phyloP scores from a whole-genome alignment of 2,113 vertebrate species.

The Perognathus longimembris region DNA sequence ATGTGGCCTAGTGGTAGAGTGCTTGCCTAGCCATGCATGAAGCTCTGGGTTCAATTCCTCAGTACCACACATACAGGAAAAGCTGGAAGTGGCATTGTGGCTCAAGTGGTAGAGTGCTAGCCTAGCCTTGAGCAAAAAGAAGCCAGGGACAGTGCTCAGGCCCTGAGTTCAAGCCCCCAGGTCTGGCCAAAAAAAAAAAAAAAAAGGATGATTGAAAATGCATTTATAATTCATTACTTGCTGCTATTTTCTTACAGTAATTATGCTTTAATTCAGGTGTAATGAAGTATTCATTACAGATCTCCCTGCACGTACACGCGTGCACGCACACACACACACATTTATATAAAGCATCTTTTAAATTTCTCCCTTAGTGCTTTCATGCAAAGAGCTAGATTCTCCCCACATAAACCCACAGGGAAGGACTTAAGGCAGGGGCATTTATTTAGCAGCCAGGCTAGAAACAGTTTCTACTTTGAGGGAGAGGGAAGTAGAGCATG shows the following conservation, averaged over 20 bases:
- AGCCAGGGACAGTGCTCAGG: too few species aligned
- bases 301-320: not conserved
- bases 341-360: not conserved
- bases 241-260: not conserved
- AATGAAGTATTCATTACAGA: not conserved
- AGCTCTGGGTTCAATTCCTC: too few species aligned
- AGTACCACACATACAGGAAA: too few species aligned
- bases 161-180: too few species aligned
- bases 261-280: constrained; percentile 11
- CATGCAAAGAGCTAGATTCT: not conserved
- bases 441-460: not conserved
- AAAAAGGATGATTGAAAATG: not conserved
- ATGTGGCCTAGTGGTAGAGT: too few species aligned
- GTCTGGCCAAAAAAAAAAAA: too few species aligned
- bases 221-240: not conserved
- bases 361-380: not conserved
- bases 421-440: accelerated
- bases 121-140: too few species aligned
- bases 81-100: too few species aligned
- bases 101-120: too few species aligned
- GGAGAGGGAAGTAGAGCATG: not conserved
- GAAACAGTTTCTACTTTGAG: not conserved
- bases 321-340: not conserved
- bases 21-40: too few species aligned
- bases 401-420: not conserved